Conservation (phyloP, 2,888 invertebrate species). For the Cheilosia impressa region DNA sequence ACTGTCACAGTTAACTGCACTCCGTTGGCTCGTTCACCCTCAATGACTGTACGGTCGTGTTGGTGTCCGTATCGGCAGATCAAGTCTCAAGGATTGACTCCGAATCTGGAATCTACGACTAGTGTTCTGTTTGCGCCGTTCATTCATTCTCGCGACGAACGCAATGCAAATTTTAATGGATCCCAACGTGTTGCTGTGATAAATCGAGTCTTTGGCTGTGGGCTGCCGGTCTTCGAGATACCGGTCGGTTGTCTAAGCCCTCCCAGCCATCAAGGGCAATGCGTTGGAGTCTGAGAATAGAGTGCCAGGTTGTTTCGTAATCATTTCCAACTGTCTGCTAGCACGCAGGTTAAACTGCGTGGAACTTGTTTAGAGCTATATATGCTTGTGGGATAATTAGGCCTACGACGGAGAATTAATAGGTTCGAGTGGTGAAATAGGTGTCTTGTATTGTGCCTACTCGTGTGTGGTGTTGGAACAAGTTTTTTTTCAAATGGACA, state of each 20-base stretch:
- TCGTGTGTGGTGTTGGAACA: conserved; percentile 2
- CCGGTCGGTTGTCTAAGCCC: conserved; percentile 23
- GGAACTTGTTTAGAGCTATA: conserved; percentile 59
- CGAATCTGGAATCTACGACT: conserved; percentile 24
- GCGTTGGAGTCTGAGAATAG: conserved; percentile 51
- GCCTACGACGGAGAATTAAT: conserved; percentile 36
- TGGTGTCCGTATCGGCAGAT: conserved; percentile 48
- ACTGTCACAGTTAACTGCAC: conserved; percentile 25
- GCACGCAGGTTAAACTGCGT: conserved; percentile 59
- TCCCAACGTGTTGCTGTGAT: conserved; percentile 39
- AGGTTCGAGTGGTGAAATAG: conserved; percentile 33
- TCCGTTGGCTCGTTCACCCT: conserved; percentile 54
- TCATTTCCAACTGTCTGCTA: conserved; percentile 11
- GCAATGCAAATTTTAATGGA: conserved; percentile 54
- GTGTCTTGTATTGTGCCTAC: conserved; percentile 26
- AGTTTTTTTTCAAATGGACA: conserved; percentile 17
- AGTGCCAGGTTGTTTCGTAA: conserved; percentile 53
- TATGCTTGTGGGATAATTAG: conserved; percentile 45
- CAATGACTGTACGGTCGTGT: conserved; percentile 39
- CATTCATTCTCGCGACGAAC: conserved; percentile 42
- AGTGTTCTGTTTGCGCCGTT: conserved; percentile 27
- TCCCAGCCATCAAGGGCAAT: conserved; percentile 44
- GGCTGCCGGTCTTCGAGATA: conserved; percentile 50
- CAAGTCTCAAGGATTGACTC: conserved; percentile 47
- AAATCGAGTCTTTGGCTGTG: conserved; percentile 44